Evolutionary conservation across 2,113 vertebrate species (phyloP).

Genomic region (Cottus gobio): DNA sequence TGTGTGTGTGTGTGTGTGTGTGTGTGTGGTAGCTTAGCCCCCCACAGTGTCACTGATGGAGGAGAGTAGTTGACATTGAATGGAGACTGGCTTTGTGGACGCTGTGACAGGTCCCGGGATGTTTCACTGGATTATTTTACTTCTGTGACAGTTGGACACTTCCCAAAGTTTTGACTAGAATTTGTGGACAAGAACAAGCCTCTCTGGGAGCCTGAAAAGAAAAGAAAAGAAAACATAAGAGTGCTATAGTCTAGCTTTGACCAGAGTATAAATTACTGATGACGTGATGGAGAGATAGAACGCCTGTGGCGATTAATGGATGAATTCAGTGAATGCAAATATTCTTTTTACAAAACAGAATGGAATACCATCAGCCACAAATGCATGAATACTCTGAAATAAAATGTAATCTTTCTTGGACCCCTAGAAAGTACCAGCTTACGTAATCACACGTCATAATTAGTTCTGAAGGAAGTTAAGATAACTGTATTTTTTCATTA

Average conservation of each 20-base stretch:
- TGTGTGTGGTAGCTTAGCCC: constrained; percentile 21
- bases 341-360: not conserved
- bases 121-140: constrained; percentile 49
- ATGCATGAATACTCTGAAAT: not conserved
- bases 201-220: constrained; percentile 11
- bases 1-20: constrained; percentile 10
- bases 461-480: too few species aligned
- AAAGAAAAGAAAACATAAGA: not conserved
- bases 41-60: constrained; percentile 21
- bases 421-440: not conserved
- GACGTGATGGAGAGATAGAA: not conserved
- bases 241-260: not conserved
- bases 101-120: constrained; percentile 49
- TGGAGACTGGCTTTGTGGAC: constrained; percentile 45
- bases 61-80: constrained; percentile 37
- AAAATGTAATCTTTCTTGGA: too few species aligned
- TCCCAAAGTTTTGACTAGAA: constrained; percentile 49
- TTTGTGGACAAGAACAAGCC: constrained; percentile 12
- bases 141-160: constrained; percentile 58
- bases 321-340: not conserved
- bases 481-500: too few species aligned
- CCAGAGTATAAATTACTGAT: not conserved
- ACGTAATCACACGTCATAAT: too few species aligned
- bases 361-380: not conserved
- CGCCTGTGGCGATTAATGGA: not conserved